A percentile compares a stretch with the other conserved stretches of the same genome.
Conservation (phyloP, 2,888 invertebrate species). For the Nephrotoma appendiculata region DNA sequence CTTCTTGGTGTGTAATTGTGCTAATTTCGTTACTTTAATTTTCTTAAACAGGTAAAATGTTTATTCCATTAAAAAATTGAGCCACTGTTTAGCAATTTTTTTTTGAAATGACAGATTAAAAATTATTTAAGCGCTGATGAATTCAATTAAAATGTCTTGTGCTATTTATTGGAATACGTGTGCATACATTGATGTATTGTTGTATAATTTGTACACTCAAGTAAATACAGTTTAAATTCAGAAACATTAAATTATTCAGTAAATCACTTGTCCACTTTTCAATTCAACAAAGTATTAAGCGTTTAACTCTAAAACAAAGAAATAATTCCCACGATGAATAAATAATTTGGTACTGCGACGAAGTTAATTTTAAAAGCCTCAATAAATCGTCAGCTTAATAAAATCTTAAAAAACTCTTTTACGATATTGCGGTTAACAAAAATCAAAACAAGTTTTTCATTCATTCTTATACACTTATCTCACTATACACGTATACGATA, state of each 20-base stretch:
- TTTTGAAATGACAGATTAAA: neutral
- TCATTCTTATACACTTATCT: neutral
- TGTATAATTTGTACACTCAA: no score
- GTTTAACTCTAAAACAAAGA: no score
- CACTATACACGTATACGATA: neutral
- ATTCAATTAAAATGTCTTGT: neutral
- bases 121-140: neutral
- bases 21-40: no score
- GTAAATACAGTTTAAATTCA: no score
- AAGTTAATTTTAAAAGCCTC: neutral
- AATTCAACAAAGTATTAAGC: no score
- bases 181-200: no score
- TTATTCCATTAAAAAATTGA: no score
- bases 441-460: neutral
- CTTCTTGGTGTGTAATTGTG: no score
- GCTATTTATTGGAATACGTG: neutral
- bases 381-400: neutral
- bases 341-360: neutral
- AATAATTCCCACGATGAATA: neutral
- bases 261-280: no score
- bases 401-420: neutral
- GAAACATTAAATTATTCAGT: no score
- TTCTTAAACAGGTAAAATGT: no score
- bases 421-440: neutral
- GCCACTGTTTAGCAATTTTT: neutral